Conservation (phyloP, 2,888 invertebrate species). For the Synanthedon formicaeformis region DNA sequence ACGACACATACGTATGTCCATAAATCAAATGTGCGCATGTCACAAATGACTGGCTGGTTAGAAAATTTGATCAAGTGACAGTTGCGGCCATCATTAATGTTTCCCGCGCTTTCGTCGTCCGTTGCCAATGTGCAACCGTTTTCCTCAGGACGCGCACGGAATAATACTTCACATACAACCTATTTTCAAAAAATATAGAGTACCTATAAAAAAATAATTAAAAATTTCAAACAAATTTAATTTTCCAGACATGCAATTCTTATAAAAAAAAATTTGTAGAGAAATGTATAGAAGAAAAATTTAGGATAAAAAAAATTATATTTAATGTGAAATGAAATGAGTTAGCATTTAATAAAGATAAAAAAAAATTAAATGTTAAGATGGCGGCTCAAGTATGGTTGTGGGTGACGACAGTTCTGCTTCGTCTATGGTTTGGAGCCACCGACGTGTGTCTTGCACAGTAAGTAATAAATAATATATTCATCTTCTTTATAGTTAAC, state of each 20-base stretch:
- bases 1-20: no score
- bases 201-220: neutral
- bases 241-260: neutral
- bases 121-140: conserved; percentile 31
- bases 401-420: conserved; percentile 46
- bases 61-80: neutral
- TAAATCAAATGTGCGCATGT: neutral
- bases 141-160: conserved; percentile 3
- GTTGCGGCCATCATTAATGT: conserved; percentile 34
- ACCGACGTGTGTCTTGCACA: conserved; percentile 63
- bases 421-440: conserved; percentile 54
- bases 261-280: neutral
- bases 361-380: conserved; percentile 8
- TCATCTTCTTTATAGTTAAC: no score
- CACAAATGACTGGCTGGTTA: neutral
- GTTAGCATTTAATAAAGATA: neutral
- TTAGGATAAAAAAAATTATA: no score
- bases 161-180: neutral
- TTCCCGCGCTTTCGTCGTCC: conserved; percentile 40
- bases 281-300: no score
- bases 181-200: neutral
- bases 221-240: neutral
- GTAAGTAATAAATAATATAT: conserved; percentile 32
- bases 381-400: conserved; percentile 56
- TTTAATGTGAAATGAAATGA: neutral